A percentile compares a stretch with the other conserved stretches of the same genome.
Conservation (phyloP, 1,140 invertebrate species). For the Papilio aristodemus region DNA sequence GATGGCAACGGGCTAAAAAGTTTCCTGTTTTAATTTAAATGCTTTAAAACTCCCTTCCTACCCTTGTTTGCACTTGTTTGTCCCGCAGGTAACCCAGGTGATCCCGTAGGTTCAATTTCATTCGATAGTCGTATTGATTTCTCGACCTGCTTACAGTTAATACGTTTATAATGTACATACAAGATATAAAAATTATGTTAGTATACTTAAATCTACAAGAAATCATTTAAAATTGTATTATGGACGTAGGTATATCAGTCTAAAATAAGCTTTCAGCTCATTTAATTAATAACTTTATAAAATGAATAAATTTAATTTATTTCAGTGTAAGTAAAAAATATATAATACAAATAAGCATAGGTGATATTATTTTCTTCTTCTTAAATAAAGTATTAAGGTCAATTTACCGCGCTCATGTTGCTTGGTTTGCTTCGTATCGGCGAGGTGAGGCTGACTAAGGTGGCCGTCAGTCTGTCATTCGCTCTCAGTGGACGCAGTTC, state of each 20-base stretch:
- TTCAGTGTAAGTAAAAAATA: background rate
- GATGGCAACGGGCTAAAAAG: no score
- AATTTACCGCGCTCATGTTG: background rate
- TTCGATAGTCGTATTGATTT: slow-evolving; percentile 55
- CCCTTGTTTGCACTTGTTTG: slow-evolving; percentile 48
- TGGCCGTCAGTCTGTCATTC: slow-evolving; percentile 13
- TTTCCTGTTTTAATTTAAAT: no score
- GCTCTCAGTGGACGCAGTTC: slow-evolving; percentile 44
- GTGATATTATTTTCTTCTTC: slow-evolving; percentile 4
- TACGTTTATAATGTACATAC: background rate
- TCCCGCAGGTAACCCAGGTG: slow-evolving; percentile 59
- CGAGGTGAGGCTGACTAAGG: background rate
- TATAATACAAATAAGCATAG: background rate
- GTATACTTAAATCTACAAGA: background rate
- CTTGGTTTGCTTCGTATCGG: background rate
- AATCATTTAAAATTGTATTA: background rate
- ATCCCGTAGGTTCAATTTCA: slow-evolving; percentile 47
- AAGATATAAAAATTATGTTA: no score
- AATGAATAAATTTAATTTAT: background rate
- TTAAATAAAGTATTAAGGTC: slow-evolving; percentile 4
- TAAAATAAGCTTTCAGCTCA: no score
- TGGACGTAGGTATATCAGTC: background rate
- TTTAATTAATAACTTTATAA: no score
- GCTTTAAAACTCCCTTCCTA: background rate
- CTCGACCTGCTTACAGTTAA: slow-evolving; percentile 37